phyloP scores from a whole-genome alignment of 92 coral and sea anemone genomes.

The Micromussa lordhowensis region DNA sequence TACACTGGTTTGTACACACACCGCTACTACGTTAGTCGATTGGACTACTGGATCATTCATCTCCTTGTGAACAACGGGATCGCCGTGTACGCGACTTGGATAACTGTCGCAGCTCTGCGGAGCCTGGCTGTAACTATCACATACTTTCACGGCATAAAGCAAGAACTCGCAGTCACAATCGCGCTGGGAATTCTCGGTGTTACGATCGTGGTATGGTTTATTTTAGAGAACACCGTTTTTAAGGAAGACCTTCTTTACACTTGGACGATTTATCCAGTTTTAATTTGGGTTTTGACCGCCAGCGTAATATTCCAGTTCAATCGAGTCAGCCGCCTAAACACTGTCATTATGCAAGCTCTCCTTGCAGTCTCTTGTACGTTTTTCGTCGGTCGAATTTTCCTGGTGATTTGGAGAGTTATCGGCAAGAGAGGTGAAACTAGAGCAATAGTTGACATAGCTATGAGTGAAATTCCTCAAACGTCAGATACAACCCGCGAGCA shows the following conservation, averaged over 20 bases:
- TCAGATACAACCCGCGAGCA: constrained; percentile 8
- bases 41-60: constrained; percentile 70
- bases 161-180: constrained; percentile 51
- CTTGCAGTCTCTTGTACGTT: constrained; percentile 43
- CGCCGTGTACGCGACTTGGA: constrained; percentile 71
- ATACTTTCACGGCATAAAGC: constrained; percentile 58
- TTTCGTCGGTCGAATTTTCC: constrained; percentile 17
- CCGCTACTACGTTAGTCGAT: constrained; percentile 17
- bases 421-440: neutral
- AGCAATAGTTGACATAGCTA: constrained; percentile 9
- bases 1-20: constrained; percentile 56
- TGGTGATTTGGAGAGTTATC: constrained; percentile 15
- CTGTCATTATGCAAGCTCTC: constrained; percentile 28
- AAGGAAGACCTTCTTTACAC: constrained; percentile 56
- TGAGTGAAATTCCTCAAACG: constrained; percentile 10
- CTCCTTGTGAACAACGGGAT: constrained; percentile 69
- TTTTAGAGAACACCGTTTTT: constrained; percentile 70
- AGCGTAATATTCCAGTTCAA: constrained; percentile 51
- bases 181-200: constrained; percentile 64
- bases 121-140: constrained; percentile 56
- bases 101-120: constrained; percentile 64
- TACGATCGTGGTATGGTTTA: constrained; percentile 61
- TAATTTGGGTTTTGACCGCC: constrained; percentile 64
- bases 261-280: constrained; percentile 66
- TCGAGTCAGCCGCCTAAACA: constrained; percentile 25